Percentiles rank a stretch among this genome's conserved stretches.
phyloP scores from a whole-genome alignment of 92 coral and sea anemone genomes.

The Epizoanthus fatuus region DNA sequence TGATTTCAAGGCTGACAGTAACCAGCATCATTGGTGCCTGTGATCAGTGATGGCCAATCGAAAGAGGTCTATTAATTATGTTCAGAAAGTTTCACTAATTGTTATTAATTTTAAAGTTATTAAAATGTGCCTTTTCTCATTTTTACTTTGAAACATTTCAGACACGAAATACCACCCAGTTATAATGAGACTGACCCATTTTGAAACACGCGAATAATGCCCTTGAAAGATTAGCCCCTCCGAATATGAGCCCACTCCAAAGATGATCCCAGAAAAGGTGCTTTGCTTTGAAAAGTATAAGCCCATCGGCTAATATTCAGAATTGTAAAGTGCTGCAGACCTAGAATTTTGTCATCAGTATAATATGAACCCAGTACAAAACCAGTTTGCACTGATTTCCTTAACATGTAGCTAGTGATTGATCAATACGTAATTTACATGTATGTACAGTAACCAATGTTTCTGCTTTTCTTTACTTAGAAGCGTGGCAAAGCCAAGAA shows the following conservation, averaged over 20 bases:
- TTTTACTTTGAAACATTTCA: too few species aligned
- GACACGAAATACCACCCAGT: not conserved
- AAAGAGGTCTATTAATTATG: too few species aligned
- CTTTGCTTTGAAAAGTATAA: not conserved
- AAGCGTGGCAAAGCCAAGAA: not conserved
- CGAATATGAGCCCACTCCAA: too few species aligned
- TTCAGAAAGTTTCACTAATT: too few species aligned
- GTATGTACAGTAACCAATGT: not conserved
- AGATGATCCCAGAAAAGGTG: too few species aligned
- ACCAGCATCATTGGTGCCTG: too few species aligned
- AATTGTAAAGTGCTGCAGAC: not conserved
- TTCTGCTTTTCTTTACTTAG: not conserved
- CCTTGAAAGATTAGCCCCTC: not conserved
- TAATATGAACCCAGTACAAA: too few species aligned
- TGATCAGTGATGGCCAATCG: too few species aligned
- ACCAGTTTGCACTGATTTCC: not conserved
- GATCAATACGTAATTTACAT: not conserved
- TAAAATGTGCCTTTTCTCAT: too few species aligned
- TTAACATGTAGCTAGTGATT: constrained; percentile 2
- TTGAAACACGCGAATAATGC: not conserved
- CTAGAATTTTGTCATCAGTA: not conserved
- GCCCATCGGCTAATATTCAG: not conserved
- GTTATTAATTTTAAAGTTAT: too few species aligned
- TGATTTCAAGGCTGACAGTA: too few species aligned
- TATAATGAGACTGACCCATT: not conserved